These are phyloP conservation scores for Cotesia chilonis DNA, from an alignment of 1,140 invertebrate genomes.

Conservation along the genomic window DNA sequence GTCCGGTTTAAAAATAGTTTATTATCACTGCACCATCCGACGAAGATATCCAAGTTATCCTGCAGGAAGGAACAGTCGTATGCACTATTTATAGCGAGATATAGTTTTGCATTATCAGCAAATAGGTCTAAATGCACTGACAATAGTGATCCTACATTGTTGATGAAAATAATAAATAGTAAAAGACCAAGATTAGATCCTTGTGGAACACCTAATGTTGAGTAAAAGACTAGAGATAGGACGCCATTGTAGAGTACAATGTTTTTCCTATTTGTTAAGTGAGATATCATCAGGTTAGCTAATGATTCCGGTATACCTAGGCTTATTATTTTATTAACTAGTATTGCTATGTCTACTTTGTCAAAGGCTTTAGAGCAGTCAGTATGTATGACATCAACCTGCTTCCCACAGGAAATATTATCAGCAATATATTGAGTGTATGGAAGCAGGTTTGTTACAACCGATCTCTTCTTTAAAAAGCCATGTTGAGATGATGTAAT, in stretches of 20 bases:
- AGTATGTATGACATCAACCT: slow-evolving; percentile 44
- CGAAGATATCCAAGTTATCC: too few relatives aligned
- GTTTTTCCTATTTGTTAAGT: background rate
- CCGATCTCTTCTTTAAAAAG: slow-evolving; percentile 30
- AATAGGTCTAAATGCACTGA: too few relatives aligned
- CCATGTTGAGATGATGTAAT: slow-evolving; percentile 31
- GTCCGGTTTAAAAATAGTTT: too few relatives aligned
- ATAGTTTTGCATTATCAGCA: too few relatives aligned
- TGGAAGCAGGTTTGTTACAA: slow-evolving; percentile 27
- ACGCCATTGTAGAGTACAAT: background rate
- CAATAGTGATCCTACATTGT: too few relatives aligned
- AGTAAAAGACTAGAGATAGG: background rate
- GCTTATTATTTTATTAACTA: slow-evolving; percentile 10
- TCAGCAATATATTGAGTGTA: slow-evolving; percentile 10
- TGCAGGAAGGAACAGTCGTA: too few relatives aligned
- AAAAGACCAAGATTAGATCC: too few relatives aligned
- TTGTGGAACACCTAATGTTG: too few relatives aligned
- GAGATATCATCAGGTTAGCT: background rate
- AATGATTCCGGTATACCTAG: background rate
- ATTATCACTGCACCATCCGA: too few relatives aligned
- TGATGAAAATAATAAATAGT: too few relatives aligned
- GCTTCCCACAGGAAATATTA: slow-evolving; percentile 6
- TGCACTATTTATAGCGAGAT: too few relatives aligned
- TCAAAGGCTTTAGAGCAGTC: slow-evolving; percentile 51
- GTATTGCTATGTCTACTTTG: slow-evolving; percentile 40